Evolutionary conservation across 2,797 vertebrate genomes (phyloP).

Genomic region (Paramormyrops hopkinsi): DNA sequence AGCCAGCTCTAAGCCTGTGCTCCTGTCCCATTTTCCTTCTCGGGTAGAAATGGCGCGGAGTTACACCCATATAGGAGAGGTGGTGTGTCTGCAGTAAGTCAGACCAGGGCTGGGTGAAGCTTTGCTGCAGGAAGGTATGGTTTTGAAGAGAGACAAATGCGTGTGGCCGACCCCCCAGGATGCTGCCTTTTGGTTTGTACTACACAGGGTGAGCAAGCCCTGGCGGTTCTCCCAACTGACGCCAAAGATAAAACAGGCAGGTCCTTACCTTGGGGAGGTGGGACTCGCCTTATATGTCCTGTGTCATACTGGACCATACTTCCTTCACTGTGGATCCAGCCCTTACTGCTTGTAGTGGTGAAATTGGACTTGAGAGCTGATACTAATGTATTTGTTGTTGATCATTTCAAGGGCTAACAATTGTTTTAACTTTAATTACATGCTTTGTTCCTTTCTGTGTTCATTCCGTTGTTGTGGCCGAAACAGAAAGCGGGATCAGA

Average conservation of each 20-base stretch:
- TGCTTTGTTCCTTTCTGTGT: background rate
- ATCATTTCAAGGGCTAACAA: background rate
- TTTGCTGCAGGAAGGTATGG: conserved; percentile 25
- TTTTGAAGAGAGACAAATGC: conserved; percentile 32
- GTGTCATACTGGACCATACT: background rate
- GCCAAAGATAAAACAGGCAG: conserved; percentile 17
- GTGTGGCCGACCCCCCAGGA: conserved; percentile 37
- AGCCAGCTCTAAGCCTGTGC: background rate
- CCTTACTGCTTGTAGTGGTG: background rate
- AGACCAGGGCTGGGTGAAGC: conserved; percentile 42
- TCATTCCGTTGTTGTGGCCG: background rate
- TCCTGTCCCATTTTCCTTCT: background rate
- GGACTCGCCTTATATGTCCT: conserved; percentile 16
- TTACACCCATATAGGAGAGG: conserved; percentile 33
- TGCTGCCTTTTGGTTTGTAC: conserved; percentile 25
- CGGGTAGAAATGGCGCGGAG: background rate
- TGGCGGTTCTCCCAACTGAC: conserved; percentile 27
- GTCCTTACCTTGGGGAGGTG: background rate
- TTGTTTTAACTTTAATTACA: background rate
- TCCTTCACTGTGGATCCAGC: background rate
- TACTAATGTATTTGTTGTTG: background rate
- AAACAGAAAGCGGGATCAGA: background rate
- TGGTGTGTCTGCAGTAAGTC: conserved; percentile 41
- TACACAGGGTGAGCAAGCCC: conserved; percentile 19
- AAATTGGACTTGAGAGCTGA: background rate